These are phyloP conservation scores for Holotrichia oblita DNA, from an alignment of 1,140 invertebrate species.

Conservation along the genomic window DNA sequence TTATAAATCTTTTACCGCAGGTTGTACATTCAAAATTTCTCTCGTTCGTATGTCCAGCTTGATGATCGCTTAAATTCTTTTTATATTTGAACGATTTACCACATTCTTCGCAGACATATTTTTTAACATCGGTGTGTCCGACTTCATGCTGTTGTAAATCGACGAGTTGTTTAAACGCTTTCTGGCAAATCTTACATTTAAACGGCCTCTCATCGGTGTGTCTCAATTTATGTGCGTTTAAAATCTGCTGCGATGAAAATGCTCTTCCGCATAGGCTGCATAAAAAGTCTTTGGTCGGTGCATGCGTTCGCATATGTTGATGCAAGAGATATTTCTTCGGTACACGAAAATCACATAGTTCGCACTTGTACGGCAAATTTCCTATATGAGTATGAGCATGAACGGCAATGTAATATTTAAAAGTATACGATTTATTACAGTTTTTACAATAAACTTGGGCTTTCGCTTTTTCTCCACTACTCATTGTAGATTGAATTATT, in stretches of 20 bases:
- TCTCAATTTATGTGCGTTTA: not conserved
- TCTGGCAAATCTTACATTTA: not conserved
- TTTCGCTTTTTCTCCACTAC: not conserved
- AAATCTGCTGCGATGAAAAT: not conserved
- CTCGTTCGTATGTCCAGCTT: conserved; percentile 63
- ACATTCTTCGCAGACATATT: conserved; percentile 19
- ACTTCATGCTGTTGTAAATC: not conserved
- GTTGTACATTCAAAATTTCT: conserved; percentile 42
- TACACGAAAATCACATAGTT: not conserved
- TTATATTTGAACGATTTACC: conserved; percentile 42
- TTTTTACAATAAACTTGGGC: not conserved
- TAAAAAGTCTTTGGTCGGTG: not conserved
- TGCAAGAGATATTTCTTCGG: not conserved
- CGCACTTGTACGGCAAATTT: not conserved
- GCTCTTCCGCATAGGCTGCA: not conserved
- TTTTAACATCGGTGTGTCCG: not conserved
- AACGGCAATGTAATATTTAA: not conserved
- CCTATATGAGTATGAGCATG: not conserved
- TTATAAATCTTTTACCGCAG: conserved; percentile 41
- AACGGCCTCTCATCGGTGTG: not conserved
- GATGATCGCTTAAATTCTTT: conserved; percentile 59
- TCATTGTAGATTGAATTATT: not conserved
- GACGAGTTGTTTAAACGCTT: not conserved
- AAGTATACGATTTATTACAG: not conserved
- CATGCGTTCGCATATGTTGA: not conserved